Evolutionary conservation across 2,888 invertebrate genomes (phyloP).

Genomic region (Scaptomyza polygonia): DNA sequence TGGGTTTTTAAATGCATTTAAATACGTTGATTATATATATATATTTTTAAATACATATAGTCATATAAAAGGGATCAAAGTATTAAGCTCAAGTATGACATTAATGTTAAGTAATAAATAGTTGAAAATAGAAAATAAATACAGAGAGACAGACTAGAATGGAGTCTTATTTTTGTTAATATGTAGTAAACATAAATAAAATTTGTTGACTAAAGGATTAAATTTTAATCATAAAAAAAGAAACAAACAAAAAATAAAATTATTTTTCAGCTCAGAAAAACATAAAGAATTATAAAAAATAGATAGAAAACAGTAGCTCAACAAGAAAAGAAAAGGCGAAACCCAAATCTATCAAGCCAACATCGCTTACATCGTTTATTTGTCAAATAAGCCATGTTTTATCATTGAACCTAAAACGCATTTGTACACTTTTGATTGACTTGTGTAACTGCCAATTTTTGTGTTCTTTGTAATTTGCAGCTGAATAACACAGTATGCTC

Average conservation of each 20-base stretch:
- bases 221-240: too few relatives aligned
- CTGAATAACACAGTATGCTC: neutral
- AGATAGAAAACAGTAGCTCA: too few relatives aligned
- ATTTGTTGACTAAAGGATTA: too few relatives aligned
- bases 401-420: neutral
- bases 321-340: too few relatives aligned
- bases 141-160: neutral
- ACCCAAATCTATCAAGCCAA: neutral
- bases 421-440: neutral
- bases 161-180: too few relatives aligned
- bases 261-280: neutral
- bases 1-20: constrained; percentile 3
- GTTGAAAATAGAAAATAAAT: neutral
- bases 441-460: neutral
- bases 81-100: neutral
- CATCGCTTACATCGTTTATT: neutral
- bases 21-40: neutral
- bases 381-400: neutral
- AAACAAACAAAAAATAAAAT: too few relatives aligned
- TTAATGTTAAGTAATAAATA: neutral
- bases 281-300: too few relatives aligned
- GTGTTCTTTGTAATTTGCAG: neutral
- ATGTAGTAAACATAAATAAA: too few relatives aligned
- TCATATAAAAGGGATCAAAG: neutral
- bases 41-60: neutral